A percentile compares a stretch with the other conserved stretches of the same genome.
phyloP scores from a whole-genome alignment of 1,140 invertebrate genomes.

The Scaptomyza graminum region DNA sequence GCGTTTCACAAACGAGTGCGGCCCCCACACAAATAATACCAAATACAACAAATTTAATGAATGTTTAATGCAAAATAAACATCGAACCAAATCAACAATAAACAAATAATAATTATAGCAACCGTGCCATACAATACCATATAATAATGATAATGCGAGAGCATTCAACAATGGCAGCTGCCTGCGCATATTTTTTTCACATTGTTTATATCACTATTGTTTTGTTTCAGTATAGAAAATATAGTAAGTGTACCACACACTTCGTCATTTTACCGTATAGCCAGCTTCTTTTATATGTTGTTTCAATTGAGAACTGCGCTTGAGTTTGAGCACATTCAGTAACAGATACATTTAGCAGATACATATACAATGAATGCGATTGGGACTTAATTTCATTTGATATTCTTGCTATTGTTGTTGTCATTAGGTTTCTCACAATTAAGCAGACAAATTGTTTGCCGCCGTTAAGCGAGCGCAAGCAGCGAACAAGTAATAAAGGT shows the following conservation, averaged over 20 bases:
- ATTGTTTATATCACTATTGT: slow-evolving; percentile 1
- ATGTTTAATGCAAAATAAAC: slow-evolving; percentile 63
- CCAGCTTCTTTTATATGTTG: not conserved
- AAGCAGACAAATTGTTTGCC: slow-evolving; percentile 58
- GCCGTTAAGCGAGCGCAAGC: slow-evolving; percentile 58
- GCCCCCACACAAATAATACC: slow-evolving; percentile 41
- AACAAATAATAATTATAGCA: slow-evolving; percentile 30
- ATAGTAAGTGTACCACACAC: not conserved
- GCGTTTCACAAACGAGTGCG: slow-evolving; percentile 1
- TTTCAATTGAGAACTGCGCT: slow-evolving; percentile 18
- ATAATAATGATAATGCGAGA: slow-evolving; percentile 16
- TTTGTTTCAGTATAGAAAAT: not conserved
- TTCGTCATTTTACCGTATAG: not conserved
- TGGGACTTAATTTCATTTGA: slow-evolving; percentile 23
- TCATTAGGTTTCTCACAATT: slow-evolving; percentile 75
- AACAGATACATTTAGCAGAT: slow-evolving; percentile 20
- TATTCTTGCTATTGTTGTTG: slow-evolving; percentile 21
- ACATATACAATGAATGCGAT: slow-evolving; percentile 14
- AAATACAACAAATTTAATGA: slow-evolving; percentile 44
- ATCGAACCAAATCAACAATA: slow-evolving; percentile 16
- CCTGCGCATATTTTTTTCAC: slow-evolving; percentile 39
- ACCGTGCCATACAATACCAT: slow-evolving; percentile 18
- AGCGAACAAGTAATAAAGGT: slow-evolving; percentile 62
- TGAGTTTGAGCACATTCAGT: slow-evolving; percentile 18
- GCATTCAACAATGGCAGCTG: not conserved